phyloP scores from a whole-genome alignment of 2,888 invertebrate genomes.

The Lissonota sp. region DNA sequence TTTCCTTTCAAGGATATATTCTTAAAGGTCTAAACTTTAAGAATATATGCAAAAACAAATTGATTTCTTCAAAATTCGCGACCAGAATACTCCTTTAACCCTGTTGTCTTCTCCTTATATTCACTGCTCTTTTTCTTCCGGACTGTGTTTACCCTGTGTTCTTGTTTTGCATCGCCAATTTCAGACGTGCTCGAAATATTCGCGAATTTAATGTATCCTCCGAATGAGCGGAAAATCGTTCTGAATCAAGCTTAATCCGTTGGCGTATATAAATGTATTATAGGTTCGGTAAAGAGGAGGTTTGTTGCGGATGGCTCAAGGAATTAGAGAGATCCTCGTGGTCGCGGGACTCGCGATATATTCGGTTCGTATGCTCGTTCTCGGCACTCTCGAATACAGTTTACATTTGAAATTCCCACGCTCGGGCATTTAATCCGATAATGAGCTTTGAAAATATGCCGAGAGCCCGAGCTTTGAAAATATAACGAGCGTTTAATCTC shows the following conservation, averaged over 20 bases:
- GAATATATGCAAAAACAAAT: no score
- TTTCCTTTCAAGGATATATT: no score
- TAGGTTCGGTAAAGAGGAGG: slow-evolving; percentile 26
- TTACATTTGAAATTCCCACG: slow-evolving; percentile 6
- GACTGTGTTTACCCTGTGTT: no score
- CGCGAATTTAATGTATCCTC: slow-evolving; percentile 15
- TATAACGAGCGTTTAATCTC: no score
- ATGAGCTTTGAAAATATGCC: slow-evolving; percentile 36
- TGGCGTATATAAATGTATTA: neutral
- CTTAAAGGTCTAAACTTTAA: no score
- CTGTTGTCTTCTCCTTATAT: no score
- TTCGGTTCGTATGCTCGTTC: slow-evolving; percentile 34
- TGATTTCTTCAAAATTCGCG: no score
- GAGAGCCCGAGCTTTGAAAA: neutral
- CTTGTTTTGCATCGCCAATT: no score
- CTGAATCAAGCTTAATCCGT: slow-evolving; percentile 30
- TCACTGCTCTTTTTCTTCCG: no score
- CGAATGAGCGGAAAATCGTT: slow-evolving; percentile 31
- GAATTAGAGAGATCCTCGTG: slow-evolving; percentile 38
- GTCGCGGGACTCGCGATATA: slow-evolving; percentile 1
- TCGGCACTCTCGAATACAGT: slow-evolving; percentile 14
- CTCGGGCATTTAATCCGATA: slow-evolving; percentile 33
- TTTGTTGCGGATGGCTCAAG: slow-evolving; percentile 39
- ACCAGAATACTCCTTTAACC: no score
- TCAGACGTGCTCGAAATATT: slow-evolving; percentile 12